Conservation (phyloP, 2,113 vertebrate genomes). For the Myotis davidii region DNA sequence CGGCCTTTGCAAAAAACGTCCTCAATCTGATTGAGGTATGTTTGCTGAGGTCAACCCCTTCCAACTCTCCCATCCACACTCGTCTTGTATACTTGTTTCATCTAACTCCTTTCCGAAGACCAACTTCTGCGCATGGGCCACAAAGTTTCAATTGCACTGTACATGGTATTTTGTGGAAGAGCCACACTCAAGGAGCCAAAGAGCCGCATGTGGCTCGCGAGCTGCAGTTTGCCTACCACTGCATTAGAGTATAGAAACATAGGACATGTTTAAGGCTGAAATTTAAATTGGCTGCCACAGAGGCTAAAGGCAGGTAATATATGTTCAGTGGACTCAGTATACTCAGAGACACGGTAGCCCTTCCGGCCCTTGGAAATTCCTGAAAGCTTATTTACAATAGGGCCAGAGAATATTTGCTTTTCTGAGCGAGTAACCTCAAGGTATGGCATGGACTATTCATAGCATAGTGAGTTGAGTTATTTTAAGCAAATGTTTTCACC, state of each 20-base stretch:
- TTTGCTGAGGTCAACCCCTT: too few species aligned
- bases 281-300: background rate
- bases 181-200: too few species aligned
- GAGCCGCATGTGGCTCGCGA: too few species aligned
- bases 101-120: too few species aligned
- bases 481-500: conserved; percentile 74
- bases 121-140: too few species aligned
- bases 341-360: background rate
- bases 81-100: too few species aligned
- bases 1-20: too few species aligned
- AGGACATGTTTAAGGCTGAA: background rate
- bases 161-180: too few species aligned
- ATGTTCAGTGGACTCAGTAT: background rate
- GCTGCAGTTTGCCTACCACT: too few species aligned
- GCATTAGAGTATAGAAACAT: background rate
- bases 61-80: too few species aligned
- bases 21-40: too few species aligned
- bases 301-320: background rate
- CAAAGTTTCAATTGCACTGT: too few species aligned
- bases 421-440: conserved; percentile 31
- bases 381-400: background rate
- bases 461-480: conserved; percentile 59
- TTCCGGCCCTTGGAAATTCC: background rate
- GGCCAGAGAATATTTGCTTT: conserved; percentile 5
- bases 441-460: conserved; percentile 22